Evolutionary conservation across 1,140 invertebrate species (phyloP).

Genomic region (Mactra quadrangularis): DNA sequence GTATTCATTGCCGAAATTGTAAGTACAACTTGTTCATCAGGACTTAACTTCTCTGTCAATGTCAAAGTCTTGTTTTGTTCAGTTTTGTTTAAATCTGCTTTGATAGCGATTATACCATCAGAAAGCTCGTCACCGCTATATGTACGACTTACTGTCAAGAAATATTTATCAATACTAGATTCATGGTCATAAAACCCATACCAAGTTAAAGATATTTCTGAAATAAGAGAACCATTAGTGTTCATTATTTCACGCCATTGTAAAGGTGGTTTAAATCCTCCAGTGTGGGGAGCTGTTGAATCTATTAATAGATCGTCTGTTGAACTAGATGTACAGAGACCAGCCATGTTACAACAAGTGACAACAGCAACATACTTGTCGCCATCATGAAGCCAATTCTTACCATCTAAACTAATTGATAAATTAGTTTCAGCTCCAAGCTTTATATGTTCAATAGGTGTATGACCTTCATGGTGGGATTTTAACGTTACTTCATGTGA

Average conservation of each 20-base stretch:
- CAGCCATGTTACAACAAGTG: constrained; percentile 35
- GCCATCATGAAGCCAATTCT: constrained; percentile 7
- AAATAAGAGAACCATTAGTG: background rate
- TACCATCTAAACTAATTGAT: background rate
- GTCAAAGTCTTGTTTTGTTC: background rate
- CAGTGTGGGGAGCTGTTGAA: constrained; percentile 34
- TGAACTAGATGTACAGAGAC: constrained; percentile 16
- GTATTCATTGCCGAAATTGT: constrained; percentile 16
- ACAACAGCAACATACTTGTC: constrained; percentile 26
- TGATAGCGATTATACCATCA: background rate
- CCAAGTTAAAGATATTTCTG: constrained; percentile 26
- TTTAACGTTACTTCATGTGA: constrained; percentile 49
- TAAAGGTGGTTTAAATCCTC: constrained; percentile 17
- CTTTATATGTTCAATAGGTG: constrained; percentile 21
- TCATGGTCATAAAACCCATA: constrained; percentile 32
- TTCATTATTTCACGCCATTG: background rate
- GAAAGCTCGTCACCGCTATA: constrained; percentile 26
- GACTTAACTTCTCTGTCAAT: background rate
- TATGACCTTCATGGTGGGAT: constrained; percentile 60
- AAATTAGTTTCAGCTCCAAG: background rate
- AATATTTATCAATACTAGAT: constrained; percentile 9
- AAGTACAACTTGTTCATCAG: constrained; percentile 15
- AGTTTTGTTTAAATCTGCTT: background rate
- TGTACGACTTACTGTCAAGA: constrained; percentile 9
- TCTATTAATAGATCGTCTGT: constrained; percentile 34